These are phyloP conservation scores for Macrosiphum euphorbiae DNA, from an alignment of 2,888 invertebrate species.

Conservation along the genomic window DNA sequence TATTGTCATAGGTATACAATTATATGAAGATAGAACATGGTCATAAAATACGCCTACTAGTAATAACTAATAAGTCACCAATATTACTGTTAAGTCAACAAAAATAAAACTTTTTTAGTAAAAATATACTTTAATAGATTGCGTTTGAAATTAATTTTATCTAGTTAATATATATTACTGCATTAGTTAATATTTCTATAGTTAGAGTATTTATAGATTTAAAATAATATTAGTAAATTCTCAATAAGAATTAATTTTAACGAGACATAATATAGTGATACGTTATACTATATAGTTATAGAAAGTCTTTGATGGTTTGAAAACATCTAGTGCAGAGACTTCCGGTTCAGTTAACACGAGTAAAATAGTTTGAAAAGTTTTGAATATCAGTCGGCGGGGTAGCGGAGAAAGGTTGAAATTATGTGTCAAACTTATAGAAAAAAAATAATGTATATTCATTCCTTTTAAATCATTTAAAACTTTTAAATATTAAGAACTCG, in stretches of 20 bases:
- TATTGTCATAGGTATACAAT: neutral
- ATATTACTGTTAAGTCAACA: neutral
- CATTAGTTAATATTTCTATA: neutral
- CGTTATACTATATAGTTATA: neutral
- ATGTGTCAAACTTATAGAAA: constrained; percentile 5
- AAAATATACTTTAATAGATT: neutral
- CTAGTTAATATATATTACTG: neutral
- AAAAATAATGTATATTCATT: neutral
- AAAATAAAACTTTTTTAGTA: neutral
- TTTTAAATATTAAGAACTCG: neutral
- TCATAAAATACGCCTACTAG: neutral
- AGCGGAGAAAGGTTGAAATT: neutral
- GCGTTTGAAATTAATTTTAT: neutral
- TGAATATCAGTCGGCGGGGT: neutral
- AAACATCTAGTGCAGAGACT: constrained; percentile 1
- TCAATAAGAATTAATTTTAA: neutral
- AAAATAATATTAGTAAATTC: neutral
- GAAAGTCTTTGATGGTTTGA: constrained; percentile 6
- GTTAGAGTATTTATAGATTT: neutral
- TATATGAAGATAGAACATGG: neutral
- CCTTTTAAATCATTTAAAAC: neutral
- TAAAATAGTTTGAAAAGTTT: constrained; percentile 10
- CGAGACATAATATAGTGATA: neutral
- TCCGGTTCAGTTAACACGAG: neutral
- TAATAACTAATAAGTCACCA: neutral